phyloP scores from a whole-genome alignment of 2,888 invertebrate species.

The Melitaea athalia region DNA sequence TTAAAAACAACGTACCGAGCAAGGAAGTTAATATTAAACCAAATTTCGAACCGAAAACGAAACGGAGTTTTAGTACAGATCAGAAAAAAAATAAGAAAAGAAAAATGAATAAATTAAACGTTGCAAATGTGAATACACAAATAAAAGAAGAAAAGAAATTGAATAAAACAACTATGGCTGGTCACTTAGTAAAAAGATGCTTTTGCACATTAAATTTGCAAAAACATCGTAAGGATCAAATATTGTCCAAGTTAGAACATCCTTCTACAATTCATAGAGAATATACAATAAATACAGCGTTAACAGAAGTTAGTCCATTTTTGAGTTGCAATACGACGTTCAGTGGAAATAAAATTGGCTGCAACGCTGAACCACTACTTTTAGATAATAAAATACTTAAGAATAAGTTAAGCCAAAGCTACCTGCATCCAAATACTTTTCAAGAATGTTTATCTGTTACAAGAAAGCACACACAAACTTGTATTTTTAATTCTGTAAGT shows the following conservation, averaged over 20 bases:
- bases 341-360: background rate
- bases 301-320: slow-evolving; percentile 13
- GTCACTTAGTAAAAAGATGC: slow-evolving; percentile 50
- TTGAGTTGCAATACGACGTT: background rate
- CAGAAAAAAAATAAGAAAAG: slow-evolving; percentile 13
- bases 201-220: slow-evolving; percentile 50
- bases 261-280: slow-evolving; percentile 5
- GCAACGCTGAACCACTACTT: no score
- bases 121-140: slow-evolving; percentile 38
- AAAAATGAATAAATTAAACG: slow-evolving; percentile 28
- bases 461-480: background rate
- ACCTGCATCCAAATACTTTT: background rate
- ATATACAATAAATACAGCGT: slow-evolving; percentile 36
- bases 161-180: slow-evolving; percentile 41
- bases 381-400: background rate
- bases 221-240: slow-evolving; percentile 37
- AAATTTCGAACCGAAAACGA: background rate
- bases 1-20: slow-evolving; percentile 34
- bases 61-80: background rate
- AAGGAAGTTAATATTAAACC: background rate
- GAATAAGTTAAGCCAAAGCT: background rate
- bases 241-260: slow-evolving; percentile 6
- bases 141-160: slow-evolving; percentile 31
- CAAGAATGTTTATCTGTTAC: background rate
- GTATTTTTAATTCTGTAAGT: background rate